A percentile compares a stretch with the other conserved stretches of the same genome.
Conservation (phyloP, 2,113 vertebrate species). For the Ramphastos sulfuratus region DNA sequence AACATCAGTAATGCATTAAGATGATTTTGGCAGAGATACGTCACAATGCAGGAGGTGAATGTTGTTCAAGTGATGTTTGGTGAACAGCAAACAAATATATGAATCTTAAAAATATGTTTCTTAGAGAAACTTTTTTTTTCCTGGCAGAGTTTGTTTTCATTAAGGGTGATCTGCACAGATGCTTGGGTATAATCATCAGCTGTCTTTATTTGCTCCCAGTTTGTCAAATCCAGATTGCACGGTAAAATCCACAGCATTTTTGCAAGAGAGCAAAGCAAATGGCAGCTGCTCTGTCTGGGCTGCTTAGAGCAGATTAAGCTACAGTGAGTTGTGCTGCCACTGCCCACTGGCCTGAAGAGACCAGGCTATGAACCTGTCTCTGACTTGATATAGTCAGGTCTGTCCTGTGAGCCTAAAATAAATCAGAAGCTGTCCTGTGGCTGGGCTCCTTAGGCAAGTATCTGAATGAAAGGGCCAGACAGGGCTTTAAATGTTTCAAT, state of each 20-base stretch:
- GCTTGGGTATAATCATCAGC: neutral
- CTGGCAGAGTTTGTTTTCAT: neutral
- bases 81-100: neutral
- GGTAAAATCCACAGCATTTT: neutral
- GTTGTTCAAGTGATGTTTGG: neutral
- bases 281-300: slow-evolving; percentile 10
- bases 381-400: neutral
- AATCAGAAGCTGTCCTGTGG: neutral
- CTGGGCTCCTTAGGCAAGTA: neutral
- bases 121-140: neutral
- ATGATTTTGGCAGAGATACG: neutral
- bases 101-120: neutral
- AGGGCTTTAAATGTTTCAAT: neutral
- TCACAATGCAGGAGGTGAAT: neutral
- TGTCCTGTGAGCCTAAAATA: neutral
- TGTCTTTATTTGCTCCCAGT: neutral
- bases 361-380: rapidly evolving
- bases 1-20: neutral
- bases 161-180: neutral
- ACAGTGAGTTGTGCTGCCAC: neutral
- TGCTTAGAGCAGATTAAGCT: neutral
- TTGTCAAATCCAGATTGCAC: neutral
- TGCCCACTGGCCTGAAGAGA: neutral
- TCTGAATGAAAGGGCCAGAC: neutral
- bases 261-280: neutral